phyloP scores from a whole-genome alignment of 2,797 vertebrate genomes.

The Erpetoichthys calabaricus region DNA sequence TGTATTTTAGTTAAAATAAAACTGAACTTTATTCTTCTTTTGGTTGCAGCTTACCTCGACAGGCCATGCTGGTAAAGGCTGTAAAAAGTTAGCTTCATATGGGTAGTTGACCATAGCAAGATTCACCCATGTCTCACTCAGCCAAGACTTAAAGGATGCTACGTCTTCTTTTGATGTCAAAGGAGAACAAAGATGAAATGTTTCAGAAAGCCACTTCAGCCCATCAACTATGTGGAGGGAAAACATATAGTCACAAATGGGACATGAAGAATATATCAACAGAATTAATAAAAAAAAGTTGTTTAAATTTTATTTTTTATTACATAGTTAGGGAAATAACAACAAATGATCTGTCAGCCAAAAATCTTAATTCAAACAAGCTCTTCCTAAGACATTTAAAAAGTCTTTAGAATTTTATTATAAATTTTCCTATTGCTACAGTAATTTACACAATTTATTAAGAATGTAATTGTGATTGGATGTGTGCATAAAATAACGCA shows the following conservation, averaged over 20 bases:
- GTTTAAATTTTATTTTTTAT: too few relatives aligned
- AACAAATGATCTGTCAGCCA: too few relatives aligned
- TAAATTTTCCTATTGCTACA: background rate
- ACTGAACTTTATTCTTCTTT: background rate
- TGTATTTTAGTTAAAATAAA: too few relatives aligned
- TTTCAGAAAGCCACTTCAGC: slow-evolving; percentile 66
- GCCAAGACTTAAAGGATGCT: slow-evolving; percentile 64
- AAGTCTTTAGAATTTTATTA: background rate
- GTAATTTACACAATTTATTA: background rate
- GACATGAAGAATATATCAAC: too few relatives aligned
- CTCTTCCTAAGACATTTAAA: too few relatives aligned
- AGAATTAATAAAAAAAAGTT: too few relatives aligned
- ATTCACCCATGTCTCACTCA: slow-evolving; percentile 84
- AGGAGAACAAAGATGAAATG: slow-evolving; percentile 64
- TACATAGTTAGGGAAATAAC: too few relatives aligned
- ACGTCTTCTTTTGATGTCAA: slow-evolving; percentile 48
- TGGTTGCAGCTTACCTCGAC: slow-evolving; percentile 57
- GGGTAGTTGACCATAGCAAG: slow-evolving; percentile 94
- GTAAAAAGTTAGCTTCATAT: slow-evolving; percentile 76
- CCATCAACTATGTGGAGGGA: slow-evolving; percentile 44
- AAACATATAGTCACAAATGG: background rate
- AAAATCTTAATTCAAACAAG: too few relatives aligned
- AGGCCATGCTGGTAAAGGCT: slow-evolving; percentile 86
- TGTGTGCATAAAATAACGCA: background rate
- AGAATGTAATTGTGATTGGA: background rate